Evolutionary conservation across 2,113 vertebrate species (phyloP), one percentile per base, ranked within the genome.

Genomic region (Varanus salvator): DNA sequence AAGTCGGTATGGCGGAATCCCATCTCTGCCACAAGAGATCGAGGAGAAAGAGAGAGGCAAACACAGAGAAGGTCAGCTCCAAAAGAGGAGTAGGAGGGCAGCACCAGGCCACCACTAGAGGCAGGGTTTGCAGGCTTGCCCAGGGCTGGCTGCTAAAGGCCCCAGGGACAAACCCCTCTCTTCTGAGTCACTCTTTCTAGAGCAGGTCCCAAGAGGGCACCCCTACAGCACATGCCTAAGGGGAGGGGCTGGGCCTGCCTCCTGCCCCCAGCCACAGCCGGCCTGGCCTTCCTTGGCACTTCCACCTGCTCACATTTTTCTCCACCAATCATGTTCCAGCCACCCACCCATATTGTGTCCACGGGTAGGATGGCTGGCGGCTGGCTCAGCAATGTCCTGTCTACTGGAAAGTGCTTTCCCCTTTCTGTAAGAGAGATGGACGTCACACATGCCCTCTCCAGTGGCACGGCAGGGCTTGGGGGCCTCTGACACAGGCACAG

Each of bases 1-100:
- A 96, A 98, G 98, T 95, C 98, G 97, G 95, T 99, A 99, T 0
- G 99, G 99, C 72, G 99, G 99, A 95, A 99, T 97, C 95, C 98
- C 99, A 96, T 99, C 99, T 97, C 99, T 99, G 95, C 44, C 23
- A 0, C 85, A 78, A 96, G 4, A 92, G 91, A 93, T 90, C 44
- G 90, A 93, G 81, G 90, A 44, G 6, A 29, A 23, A 44, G 38
- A 44, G 38, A 44, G 38, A 44, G 38, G 25, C 23, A 69, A 0
- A 7, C 1, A 44, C 1, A 29, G 60, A 91, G 86, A 94, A 77
- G 12, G 31, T 15, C 14, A 87, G 34, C 87, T 71, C 17, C 8
- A 34, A 31, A 15, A 0, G 6, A n/a, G 52, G 29, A 15, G 14
- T 7, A 7, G 17, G 60, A 4, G 17, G 17, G 15, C 3, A 17